These are phyloP conservation scores for Morinoia aosen DNA, from an alignment of 2,888 invertebrate genomes.

Conservation along the genomic window DNA sequence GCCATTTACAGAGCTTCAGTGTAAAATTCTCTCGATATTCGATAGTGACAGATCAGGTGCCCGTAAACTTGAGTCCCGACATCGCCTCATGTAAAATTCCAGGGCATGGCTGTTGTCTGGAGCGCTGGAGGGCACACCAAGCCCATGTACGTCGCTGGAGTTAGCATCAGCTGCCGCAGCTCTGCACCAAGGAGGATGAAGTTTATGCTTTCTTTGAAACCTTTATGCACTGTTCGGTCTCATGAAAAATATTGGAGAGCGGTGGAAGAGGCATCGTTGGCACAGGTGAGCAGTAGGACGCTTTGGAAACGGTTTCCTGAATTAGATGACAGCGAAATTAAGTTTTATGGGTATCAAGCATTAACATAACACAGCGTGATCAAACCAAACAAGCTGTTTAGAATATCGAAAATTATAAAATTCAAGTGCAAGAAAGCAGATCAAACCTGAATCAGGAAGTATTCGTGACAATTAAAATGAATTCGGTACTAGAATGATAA, in stretches of 20 bases:
- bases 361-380: background rate
- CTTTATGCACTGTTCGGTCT: constrained; percentile 2
- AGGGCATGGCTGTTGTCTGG: background rate
- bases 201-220: background rate
- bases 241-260: background rate
- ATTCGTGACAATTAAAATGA: too few species aligned
- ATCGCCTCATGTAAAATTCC: background rate
- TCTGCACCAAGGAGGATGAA: background rate
- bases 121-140: background rate
- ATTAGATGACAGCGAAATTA: background rate
- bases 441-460: too few species aligned
- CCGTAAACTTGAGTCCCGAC: constrained; percentile 1
- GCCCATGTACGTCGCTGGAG: background rate
- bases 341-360: background rate
- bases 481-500: too few species aligned
- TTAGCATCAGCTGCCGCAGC: background rate
- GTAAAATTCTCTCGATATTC: background rate
- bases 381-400: background rate
- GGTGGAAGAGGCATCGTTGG: background rate
- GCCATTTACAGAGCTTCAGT: background rate
- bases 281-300: background rate
- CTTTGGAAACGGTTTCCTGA: background rate
- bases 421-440: too few species aligned
- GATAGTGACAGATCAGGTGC: background rate
- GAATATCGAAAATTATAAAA: background rate